Evolutionary conservation across 1,140 invertebrate genomes (phyloP).

Genomic region (Antheraea pernyi): DNA sequence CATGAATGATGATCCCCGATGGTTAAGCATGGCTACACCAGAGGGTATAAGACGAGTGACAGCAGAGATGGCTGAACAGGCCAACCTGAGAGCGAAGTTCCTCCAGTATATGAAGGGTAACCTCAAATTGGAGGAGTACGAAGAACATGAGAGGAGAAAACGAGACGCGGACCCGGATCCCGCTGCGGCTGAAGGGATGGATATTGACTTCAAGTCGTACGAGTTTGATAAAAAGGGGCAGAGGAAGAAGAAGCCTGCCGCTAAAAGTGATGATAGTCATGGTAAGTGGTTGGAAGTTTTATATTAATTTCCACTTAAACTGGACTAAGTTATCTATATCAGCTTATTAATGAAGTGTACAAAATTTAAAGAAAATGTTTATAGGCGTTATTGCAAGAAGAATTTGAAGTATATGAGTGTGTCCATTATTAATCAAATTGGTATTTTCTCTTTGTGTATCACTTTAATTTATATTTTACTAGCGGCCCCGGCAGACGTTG

Average conservation of each 20-base stretch:
- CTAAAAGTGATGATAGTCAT: slow-evolving; percentile 57
- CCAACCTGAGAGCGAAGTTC: slow-evolving; percentile 55
- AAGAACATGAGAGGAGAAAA: slow-evolving; percentile 58
- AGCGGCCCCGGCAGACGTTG: too few species aligned
- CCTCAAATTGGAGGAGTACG: slow-evolving; percentile 55
- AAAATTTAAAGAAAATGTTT: too few species aligned
- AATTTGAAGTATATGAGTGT: too few species aligned
- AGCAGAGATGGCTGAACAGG: slow-evolving; percentile 58
- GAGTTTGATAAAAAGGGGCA: slow-evolving; percentile 65
- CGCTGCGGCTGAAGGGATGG: slow-evolving; percentile 45
- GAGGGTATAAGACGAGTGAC: slow-evolving; percentile 56
- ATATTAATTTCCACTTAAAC: neutral
- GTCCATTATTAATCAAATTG: too few species aligned
- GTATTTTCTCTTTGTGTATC: too few species aligned
- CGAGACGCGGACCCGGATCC: slow-evolving; percentile 69
- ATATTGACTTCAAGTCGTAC: slow-evolving; percentile 69
- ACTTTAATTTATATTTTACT: too few species aligned
- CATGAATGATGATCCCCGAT: slow-evolving; percentile 61
- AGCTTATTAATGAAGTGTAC: too few species aligned
- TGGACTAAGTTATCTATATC: too few species aligned
- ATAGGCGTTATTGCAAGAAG: too few species aligned
- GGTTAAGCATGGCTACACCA: slow-evolving; percentile 45
- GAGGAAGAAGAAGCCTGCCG: slow-evolving; percentile 61
- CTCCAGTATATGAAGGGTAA: slow-evolving; percentile 63
- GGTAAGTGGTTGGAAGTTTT: slow-evolving; percentile 44